Percentiles rank a stretch among this genome's conserved stretches.
These are phyloP conservation scores for Heliothis virescens DNA, from an alignment of 1,140 invertebrate species.

Conservation along the genomic window DNA sequence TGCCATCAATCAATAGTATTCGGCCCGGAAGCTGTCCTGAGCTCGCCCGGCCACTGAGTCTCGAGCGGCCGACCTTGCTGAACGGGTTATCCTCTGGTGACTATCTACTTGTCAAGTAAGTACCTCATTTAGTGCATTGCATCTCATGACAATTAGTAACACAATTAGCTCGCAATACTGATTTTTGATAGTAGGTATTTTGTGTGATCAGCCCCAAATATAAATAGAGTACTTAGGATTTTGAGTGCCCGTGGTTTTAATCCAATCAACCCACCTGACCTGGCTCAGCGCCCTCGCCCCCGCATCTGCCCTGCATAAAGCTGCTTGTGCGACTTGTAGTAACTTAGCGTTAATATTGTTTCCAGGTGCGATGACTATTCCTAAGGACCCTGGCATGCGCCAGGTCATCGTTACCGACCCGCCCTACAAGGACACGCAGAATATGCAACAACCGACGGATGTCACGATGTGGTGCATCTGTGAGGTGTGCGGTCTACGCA, in stretches of 20 bases:
- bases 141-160: neutral
- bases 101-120: neutral
- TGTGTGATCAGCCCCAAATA: neutral
- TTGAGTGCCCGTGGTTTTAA: too few relatives aligned
- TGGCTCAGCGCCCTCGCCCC: neutral
- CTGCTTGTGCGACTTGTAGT: neutral
- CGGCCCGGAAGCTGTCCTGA: neutral
- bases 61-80: neutral
- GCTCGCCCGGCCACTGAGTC: neutral
- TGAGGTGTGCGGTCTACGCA: conserved; percentile 14
- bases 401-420: neutral
- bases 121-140: neutral
- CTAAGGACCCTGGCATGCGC: neutral
- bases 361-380: neutral
- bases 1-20: conserved; percentile 25
- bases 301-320: neutral
- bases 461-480: neutral
- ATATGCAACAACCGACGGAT: neutral
- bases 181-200: neutral
- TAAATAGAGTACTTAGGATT: too few relatives aligned
- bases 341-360: neutral
- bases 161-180: neutral
- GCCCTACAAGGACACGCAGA: neutral
- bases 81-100: neutral
- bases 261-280: too few relatives aligned